A percentile compares a stretch with the other conserved stretches of the same genome.
Evolutionary conservation across 2,797 vertebrate species (phyloP).

Genomic region (Acestrorhynchus altus): DNA sequence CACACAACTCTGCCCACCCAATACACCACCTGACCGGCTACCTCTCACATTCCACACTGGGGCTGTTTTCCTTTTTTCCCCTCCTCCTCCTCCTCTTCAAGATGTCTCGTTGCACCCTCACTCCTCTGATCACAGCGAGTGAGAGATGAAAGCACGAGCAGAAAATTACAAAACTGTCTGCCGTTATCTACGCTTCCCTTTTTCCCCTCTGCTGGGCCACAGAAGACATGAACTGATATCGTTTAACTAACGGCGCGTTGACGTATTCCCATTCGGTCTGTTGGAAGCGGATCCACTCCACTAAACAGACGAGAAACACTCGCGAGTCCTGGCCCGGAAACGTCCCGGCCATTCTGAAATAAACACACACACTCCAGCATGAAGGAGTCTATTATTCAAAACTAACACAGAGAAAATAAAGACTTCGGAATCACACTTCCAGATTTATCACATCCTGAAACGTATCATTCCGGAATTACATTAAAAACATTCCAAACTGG

Average conservation of each 20-base stretch:
- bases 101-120: neutral
- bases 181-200: neutral
- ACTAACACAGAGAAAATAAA: no score
- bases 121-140: conserved; percentile 4
- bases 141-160: conserved; percentile 21
- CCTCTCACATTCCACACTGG: conserved; percentile 37
- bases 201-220: neutral
- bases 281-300: neutral
- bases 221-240: neutral
- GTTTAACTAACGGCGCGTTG: neutral
- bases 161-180: conserved; percentile 5
- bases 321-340: neutral
- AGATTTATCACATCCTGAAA: no score
- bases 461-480: no score
- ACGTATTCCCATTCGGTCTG: neutral
- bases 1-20: conserved; percentile 18
- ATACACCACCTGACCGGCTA: conserved; percentile 37
- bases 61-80: neutral
- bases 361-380: neutral
- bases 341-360: neutral
- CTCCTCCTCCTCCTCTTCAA: neutral
- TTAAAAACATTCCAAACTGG: no score
- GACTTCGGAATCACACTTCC: no score
- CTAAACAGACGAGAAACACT: neutral
- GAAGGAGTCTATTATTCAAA: neutral